A percentile compares a stretch with the other conserved stretches of the same genome.
Evolutionary conservation across 1,140 invertebrate species (phyloP).

Genomic region (Drosophila santomea): DNA sequence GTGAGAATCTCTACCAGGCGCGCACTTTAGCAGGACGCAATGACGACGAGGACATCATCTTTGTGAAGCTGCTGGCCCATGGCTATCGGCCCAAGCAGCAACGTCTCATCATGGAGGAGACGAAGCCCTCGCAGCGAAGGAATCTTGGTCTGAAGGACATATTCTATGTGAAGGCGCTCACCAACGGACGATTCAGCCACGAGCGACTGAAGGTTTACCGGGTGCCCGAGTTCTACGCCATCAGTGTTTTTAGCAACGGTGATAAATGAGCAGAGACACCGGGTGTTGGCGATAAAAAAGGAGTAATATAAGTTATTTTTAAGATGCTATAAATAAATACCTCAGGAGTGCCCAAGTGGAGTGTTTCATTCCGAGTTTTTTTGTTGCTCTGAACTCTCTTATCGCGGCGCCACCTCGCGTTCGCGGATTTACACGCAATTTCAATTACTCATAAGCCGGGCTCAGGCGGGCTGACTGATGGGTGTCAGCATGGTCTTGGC

Average conservation of each 20-base stretch:
- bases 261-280: slow-evolving; percentile 36
- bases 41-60: slow-evolving; percentile 70
- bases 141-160: slow-evolving; percentile 68
- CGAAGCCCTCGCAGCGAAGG: slow-evolving; percentile 34
- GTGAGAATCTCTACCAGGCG: slow-evolving; percentile 55
- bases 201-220: slow-evolving; percentile 77
- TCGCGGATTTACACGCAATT: slow-evolving; percentile 58
- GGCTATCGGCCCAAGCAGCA: slow-evolving; percentile 72
- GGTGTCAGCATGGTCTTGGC: slow-evolving; percentile 48
- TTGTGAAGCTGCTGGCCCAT: slow-evolving; percentile 62
- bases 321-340: slow-evolving; percentile 77
- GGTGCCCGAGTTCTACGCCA: slow-evolving; percentile 79
- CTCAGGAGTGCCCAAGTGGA: slow-evolving; percentile 44
- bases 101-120: slow-evolving; percentile 38
- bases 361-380: neutral
- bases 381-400: slow-evolving; percentile 24
- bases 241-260: slow-evolving; percentile 73
- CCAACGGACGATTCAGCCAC: slow-evolving; percentile 76
- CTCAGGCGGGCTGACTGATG: slow-evolving; percentile 31
- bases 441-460: slow-evolving; percentile 64
- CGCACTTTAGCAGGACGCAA: slow-evolving; percentile 45
- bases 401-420: slow-evolving; percentile 30
- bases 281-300: slow-evolving; percentile 20
- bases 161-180: slow-evolving; percentile 74
- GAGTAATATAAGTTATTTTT: slow-evolving; percentile 67